Evolutionary conservation across 2,888 invertebrate species (phyloP), one percentile per base, ranked within the genome.

Genomic region (Colostygia pectinataria): DNA sequence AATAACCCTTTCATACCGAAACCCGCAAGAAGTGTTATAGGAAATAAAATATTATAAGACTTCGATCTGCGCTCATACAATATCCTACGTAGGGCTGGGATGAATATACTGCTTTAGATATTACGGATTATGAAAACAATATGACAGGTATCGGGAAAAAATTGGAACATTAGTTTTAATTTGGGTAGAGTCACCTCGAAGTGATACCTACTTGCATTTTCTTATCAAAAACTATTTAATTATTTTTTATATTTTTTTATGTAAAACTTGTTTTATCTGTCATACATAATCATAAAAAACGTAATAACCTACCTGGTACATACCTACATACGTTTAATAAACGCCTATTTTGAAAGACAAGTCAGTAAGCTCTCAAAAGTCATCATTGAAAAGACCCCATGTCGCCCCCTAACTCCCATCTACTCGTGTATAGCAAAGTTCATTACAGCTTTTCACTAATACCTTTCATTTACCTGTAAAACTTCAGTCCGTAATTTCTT

Each of bases 41-140:
- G 57, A 61, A 62, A 65, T 65, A 65, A 65, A 65, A 63, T 65
- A 63, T 55, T 52, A 52, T 55, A 57, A 54, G 57, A 55, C 41
- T 46, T 49, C 53, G 53, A 45, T 56, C 55, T 55, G 58, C 54
- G 54, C 29, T 55, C 52, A 32, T 53, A 55, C 56, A 55, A 56
- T 58, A 58, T 56, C 55, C 52, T 10, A 31, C 8, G 1, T 58
- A 61, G 56, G 23, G 60, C 34, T 46, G 58, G 43, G 44, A 24
- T 10, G n/a, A 8, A 3, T 14, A 2, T 6, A 5, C 31, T 18
- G 31, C 2, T 5, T 13, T 23, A 5, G 7, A 6, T 14, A 4
- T 36, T 25, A 14, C 14, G 29, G 23, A 43, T 10, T 27, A 3
- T 10, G 9, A 18, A 23, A 23, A 3, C 4, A 4, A 2, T 18